Evolutionary conservation across 2,113 vertebrate genomes (phyloP), one percentile per base, ranked within the genome.

Genomic region (Oryzias javanicus): DNA sequence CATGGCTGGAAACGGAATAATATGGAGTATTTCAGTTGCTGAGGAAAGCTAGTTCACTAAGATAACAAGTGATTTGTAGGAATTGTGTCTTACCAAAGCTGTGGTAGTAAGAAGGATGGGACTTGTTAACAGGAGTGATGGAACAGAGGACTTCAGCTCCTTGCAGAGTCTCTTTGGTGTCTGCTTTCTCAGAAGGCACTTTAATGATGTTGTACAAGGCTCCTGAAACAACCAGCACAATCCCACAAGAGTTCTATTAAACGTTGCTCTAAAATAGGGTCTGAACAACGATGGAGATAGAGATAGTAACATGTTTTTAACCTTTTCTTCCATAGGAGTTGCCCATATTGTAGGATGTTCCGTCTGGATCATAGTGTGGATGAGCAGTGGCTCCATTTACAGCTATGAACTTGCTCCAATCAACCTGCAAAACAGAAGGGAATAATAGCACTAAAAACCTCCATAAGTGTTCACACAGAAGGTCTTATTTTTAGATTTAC

Each of bases 351-450:
- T 96, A 99, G 0, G 88, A 46, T 19, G 95, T 97, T 29, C 96
- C 96, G 27, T 98, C 94, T 3, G 92, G 72, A n/a, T 94, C 97
- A 4, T 92, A 93, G 76, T 99, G 96, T 20, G 95, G 96, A 60
- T 98, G 95, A 48, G 97, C 97, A 40, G 95, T 99, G 53, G 95
- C 95, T 49, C 94, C 94, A 13, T 96, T 99, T 60, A 99, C 95
- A 19, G 93, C 95, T 41, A 97, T 70, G 5, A 95, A 96, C 63
- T 94, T 94, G 76, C 86, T 95, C 96, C 95, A 98, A 76, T 98
- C 92, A 6, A 98, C 94, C 96, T 99, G 80, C 35, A 72, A 64
- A 60, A 41, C 41, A 54, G 14, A 57, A 22, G 18, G 27, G 5
- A 18, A 6, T 12, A 0, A 18, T 18, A 18, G 17, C n/a, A 6